phyloP scores from a whole-genome alignment of 1,140 invertebrate genomes.

The Dinothrombium tinctorium region DNA sequence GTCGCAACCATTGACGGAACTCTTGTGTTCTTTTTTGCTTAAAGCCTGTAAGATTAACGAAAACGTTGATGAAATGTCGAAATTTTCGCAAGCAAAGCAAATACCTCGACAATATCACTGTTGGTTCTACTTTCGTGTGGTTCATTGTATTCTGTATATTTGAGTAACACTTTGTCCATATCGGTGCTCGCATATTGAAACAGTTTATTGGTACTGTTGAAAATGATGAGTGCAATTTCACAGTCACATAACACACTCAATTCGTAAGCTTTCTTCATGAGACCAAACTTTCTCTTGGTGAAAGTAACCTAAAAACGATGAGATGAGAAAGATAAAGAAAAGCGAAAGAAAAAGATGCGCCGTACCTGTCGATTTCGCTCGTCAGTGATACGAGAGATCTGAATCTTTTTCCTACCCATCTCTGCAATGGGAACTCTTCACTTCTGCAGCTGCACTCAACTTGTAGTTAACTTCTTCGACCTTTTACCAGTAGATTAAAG shows the following conservation, averaged over 20 bases:
- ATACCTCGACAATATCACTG: slow-evolving; percentile 99
- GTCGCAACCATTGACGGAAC: slow-evolving; percentile 81
- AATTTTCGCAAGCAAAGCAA: too few species aligned
- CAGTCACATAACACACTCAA: slow-evolving; percentile 96
- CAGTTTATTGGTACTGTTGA: slow-evolving; percentile 95
- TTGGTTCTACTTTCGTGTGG: slow-evolving; percentile 98
- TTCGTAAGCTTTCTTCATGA: slow-evolving; percentile 99
- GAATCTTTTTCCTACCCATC: slow-evolving; percentile 99
- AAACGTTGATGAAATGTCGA: too few species aligned
- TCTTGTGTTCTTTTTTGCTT: slow-evolving; percentile 34
- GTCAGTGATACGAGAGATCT: slow-evolving; percentile 96
- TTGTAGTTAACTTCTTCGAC: too few species aligned
- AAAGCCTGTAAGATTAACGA: too few species aligned
- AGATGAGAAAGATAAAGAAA: background rate
- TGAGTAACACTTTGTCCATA: slow-evolving; percentile 98
- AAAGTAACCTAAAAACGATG: slow-evolving; percentile 66
- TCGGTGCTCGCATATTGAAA: slow-evolving; percentile 98
- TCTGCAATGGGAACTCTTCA: too few species aligned
- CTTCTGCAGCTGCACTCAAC: too few species aligned
- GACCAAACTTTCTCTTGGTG: slow-evolving; percentile 97
- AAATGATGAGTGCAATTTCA: slow-evolving; percentile 98
- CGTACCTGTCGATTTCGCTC: slow-evolving; percentile 91
- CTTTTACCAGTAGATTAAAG: too few species aligned
- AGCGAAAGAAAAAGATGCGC: slow-evolving; percentile 13
- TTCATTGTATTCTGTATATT: slow-evolving; percentile 99